Conservation (phyloP, 2,888 invertebrate species). For the Luperina testacea region DNA sequence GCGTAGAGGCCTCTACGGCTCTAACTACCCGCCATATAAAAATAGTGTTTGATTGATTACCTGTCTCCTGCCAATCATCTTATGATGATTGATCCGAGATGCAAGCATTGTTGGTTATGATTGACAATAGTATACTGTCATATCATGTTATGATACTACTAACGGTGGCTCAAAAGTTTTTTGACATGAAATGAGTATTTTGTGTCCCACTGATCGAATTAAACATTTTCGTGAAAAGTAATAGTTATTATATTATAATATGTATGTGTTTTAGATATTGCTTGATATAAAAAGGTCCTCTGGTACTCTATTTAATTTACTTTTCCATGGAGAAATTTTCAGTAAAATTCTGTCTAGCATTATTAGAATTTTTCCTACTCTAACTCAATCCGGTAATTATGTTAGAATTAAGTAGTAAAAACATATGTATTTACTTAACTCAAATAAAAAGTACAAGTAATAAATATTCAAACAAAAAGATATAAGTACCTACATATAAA, state of each 20-base stretch:
- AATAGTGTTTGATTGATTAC: neutral
- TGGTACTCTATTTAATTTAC: neutral
- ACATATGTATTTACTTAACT: neutral
- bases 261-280: neutral
- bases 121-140: neutral
- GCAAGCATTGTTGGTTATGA: constrained; percentile 1
- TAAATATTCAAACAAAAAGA: constrained; percentile 3
- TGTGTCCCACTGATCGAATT: neutral
- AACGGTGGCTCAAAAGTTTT: neutral
- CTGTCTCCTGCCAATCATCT: constrained; percentile 1
- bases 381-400: neutral
- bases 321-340: neutral
- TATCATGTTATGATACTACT: neutral
- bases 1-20: constrained; percentile 37
- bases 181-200: neutral
- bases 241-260: too few species aligned
- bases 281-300: neutral
- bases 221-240: neutral
- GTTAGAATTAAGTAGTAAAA: neutral
- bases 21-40: neutral
- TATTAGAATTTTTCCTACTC: neutral
- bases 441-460: neutral
- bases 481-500: neutral
- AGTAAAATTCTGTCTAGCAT: neutral
- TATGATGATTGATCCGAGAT: constrained; percentile 23